These are phyloP conservation scores for Stenopsyche tienmushanensis DNA, from an alignment of 1,140 invertebrate species.

Conservation along the genomic window DNA sequence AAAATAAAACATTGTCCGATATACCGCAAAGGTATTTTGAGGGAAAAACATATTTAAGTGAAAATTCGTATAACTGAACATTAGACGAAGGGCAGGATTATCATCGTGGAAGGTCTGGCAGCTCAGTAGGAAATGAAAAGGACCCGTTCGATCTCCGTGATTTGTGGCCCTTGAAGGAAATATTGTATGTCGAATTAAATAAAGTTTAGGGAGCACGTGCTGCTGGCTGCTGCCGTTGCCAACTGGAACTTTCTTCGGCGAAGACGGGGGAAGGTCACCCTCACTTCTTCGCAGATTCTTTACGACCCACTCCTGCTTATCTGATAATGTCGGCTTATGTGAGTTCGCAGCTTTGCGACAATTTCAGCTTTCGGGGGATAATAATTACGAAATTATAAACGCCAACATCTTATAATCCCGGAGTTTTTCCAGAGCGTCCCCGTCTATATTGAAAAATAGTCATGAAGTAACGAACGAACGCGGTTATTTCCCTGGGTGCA, in stretches of 20 bases:
- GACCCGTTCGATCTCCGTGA: slow-evolving; percentile 11
- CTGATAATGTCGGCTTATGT: slow-evolving; percentile 3
- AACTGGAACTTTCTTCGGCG: slow-evolving; percentile 9
- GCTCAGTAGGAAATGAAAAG: slow-evolving; percentile 14
- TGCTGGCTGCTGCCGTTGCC: slow-evolving; percentile 5
- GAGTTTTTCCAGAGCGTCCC: neutral
- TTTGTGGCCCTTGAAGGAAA: slow-evolving; percentile 28
- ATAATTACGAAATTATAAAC: neutral
- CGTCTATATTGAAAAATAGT: slow-evolving; percentile 7
- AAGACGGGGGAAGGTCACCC: neutral
- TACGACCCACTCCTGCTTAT: slow-evolving; percentile 20
- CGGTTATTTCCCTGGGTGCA: slow-evolving; percentile 36
- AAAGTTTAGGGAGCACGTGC: slow-evolving; percentile 32
- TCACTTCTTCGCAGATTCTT: slow-evolving; percentile 1
- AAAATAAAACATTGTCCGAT: too few species aligned
- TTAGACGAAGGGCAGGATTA: neutral
- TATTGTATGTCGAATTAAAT: slow-evolving; percentile 31
- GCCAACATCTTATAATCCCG: neutral
- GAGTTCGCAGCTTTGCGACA: neutral
- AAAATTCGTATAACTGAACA: too few species aligned
- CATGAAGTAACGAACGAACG: slow-evolving; percentile 21
- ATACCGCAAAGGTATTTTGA: too few species aligned
- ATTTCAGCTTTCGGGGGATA: slow-evolving; percentile 3
- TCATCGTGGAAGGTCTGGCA: neutral
- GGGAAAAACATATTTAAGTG: too few species aligned